A percentile compares a stretch with the other conserved stretches of the same genome.
Conservation (phyloP, 2,113 vertebrate species). For the Lampris incognitus region DNA sequence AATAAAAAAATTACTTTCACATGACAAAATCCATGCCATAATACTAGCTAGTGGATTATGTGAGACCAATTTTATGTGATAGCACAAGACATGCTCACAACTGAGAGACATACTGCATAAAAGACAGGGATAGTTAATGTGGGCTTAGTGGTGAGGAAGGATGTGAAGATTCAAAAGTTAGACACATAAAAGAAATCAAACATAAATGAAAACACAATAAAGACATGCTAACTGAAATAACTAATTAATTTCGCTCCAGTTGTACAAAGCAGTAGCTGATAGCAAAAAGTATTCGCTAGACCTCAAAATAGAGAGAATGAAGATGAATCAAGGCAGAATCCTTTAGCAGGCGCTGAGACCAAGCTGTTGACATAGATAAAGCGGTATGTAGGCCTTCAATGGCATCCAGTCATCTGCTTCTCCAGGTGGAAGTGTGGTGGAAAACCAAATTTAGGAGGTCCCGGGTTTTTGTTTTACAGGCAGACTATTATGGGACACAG, state of each 20-base stretch:
- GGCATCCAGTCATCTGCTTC: background rate
- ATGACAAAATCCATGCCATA: too few species aligned
- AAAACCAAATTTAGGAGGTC: background rate
- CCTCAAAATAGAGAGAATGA: slow-evolving; percentile 41
- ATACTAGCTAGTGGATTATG: too few species aligned
- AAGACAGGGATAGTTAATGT: slow-evolving; percentile 21
- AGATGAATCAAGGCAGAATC: slow-evolving; percentile 62
- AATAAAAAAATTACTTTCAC: too few species aligned
- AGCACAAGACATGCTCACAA: too few species aligned
- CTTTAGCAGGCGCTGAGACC: slow-evolving; percentile 60
- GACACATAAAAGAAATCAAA: slow-evolving; percentile 41
- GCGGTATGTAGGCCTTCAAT: slow-evolving; percentile 36
- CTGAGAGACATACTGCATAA: background rate
- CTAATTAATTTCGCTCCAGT: slow-evolving; percentile 41
- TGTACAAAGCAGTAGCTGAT: slow-evolving; percentile 35
- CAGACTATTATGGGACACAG: background rate
- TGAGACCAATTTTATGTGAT: too few species aligned
- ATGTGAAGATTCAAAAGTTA: slow-evolving; percentile 23
- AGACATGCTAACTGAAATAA: slow-evolving; percentile 49
- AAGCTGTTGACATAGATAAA: slow-evolving; percentile 33
- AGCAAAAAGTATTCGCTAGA: slow-evolving; percentile 38
- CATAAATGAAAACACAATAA: slow-evolving; percentile 46
- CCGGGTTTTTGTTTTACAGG: background rate
- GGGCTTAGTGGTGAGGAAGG: slow-evolving; percentile 22
- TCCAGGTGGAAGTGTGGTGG: slow-evolving; percentile 40